Evolutionary conservation across 2,797 vertebrate genomes (phyloP).

Genomic region (Melanogrammus aeglefinus): DNA sequence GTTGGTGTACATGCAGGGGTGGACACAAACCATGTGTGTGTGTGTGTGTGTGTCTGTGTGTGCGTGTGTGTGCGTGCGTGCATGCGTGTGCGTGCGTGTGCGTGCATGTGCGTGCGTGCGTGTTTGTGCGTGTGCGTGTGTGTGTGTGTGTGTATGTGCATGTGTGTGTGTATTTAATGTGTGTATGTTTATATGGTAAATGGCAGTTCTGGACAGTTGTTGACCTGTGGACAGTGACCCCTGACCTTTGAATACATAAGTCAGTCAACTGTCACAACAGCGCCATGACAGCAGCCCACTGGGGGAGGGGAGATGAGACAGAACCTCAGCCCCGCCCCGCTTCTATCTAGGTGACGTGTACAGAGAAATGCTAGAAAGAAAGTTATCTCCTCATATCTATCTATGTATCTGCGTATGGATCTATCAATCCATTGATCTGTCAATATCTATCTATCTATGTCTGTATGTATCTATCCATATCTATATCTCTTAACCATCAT

Average conservation of each 20-base stretch:
- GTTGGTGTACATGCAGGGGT: not conserved
- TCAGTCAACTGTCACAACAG: slow-evolving; percentile 9
- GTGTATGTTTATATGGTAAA: not conserved
- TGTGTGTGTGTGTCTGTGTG: too few relatives aligned
- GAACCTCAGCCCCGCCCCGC: not conserved
- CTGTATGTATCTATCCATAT: not conserved
- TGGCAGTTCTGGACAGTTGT: not conserved
- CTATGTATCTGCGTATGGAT: not conserved
- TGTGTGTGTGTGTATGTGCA: not conserved
- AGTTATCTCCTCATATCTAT: not conserved
- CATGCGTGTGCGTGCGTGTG: not conserved
- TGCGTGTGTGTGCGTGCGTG: too few relatives aligned
- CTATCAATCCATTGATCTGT: slow-evolving; percentile 14
- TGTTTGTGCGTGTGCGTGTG: not conserved
- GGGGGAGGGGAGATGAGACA: not conserved
- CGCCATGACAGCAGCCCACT: not conserved
- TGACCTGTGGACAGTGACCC: not conserved
- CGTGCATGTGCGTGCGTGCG: not conserved
- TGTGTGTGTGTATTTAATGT: not conserved
- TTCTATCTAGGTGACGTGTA: not conserved
- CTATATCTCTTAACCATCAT: not conserved
- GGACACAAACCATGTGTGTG: not conserved
- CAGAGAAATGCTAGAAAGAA: not conserved
- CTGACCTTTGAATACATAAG: slow-evolving; percentile 3
- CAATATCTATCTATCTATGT: not conserved